These are phyloP conservation scores for Crocallis elinguaria DNA, from an alignment of 2,888 invertebrate genomes.

Conservation along the genomic window DNA sequence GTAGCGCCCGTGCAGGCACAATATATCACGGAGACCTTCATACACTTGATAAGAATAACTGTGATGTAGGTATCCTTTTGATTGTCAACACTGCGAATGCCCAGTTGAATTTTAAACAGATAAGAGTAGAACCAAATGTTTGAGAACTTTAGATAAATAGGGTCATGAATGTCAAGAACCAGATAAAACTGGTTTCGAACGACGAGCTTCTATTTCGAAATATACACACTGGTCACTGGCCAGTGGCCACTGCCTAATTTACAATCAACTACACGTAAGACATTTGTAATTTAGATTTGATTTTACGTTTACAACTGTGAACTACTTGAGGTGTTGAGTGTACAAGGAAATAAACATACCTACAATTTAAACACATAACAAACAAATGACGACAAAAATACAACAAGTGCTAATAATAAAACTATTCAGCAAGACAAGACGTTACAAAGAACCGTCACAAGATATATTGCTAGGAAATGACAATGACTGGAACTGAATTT, in stretches of 20 bases:
- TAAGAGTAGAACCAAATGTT: conserved; percentile 45
- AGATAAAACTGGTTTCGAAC: conserved; percentile 53
- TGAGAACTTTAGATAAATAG: conserved; percentile 55
- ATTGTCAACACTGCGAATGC: conserved; percentile 36
- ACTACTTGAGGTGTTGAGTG: neutral
- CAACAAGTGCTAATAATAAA: neutral
- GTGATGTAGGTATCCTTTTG: conserved; percentile 30
- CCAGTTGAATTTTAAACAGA: conserved; percentile 17
- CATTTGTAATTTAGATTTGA: conserved; percentile 1
- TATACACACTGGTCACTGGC: too few species aligned
- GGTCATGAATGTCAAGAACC: conserved; percentile 57
- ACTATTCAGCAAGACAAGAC: neutral
- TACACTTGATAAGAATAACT: conserved; percentile 50
- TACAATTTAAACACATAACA: neutral
- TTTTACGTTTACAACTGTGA: neutral
- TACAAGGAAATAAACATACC: neutral
- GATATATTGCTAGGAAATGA: conserved; percentile 16
- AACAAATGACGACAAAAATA: neutral
- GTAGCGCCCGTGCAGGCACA: conserved; percentile 13
- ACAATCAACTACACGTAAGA: neutral
- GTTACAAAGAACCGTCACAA: conserved; percentile 7
- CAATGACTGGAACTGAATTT: neutral
- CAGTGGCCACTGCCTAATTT: conserved; percentile 31
- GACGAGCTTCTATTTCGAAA: conserved; percentile 48
- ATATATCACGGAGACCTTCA: conserved; percentile 50